Base-by-base conservation (phyloP, 92 coral and sea anemone species). In the Epizoanthus illoricatus region DNA sequence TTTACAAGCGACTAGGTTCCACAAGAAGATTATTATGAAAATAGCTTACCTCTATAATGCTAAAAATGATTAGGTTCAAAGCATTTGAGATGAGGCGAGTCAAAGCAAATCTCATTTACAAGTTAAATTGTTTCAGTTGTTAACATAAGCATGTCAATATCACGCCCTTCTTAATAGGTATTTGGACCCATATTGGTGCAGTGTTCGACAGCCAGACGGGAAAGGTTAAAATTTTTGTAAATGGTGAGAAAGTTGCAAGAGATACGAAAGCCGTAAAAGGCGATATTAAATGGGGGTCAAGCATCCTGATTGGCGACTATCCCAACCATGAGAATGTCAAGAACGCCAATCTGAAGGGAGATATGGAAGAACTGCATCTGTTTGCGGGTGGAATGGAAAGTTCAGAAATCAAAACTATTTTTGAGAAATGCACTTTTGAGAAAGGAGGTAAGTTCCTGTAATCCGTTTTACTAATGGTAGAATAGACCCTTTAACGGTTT, bases 131-230 rank as follows among this genome's bases (percentile, higher is more conserved):
- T 49, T 49, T 10, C 12, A 8, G 6, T 49, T 49, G 55, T 49
- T 49, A 5, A 10, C 40, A 47, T 68, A 19, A 41, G 12, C 45
- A 20, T 40, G n/a, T 64, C 9, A 39, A 6, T 10, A 3, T 62
- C 57, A 24, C 5, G 23, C 41, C 17, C 9, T 70, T 15, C 59
- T 23, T 12, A 92, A n/a, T n/a, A n/a, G 97, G 93, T 55, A 57
- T 92, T 33, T 92, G 97, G 97, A 90, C 79, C 42, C 93, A 92
- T 42, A 68, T 92, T 4, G 75, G 90, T 4, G 91, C 89, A 19
- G 83, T 80, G 55, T 92, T 90, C 52, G 67, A 92, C 80, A 86
- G 91, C 15, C 83, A 79, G n/a, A 54, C 85, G 42, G 93, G 97
- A 40, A 75, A 90, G 12, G 90, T 87, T 16, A 82, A 65, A 49